These are phyloP conservation scores for Austrofundulus limnaeus DNA, from an alignment of 2,113 vertebrate species.

Conservation along the genomic window DNA sequence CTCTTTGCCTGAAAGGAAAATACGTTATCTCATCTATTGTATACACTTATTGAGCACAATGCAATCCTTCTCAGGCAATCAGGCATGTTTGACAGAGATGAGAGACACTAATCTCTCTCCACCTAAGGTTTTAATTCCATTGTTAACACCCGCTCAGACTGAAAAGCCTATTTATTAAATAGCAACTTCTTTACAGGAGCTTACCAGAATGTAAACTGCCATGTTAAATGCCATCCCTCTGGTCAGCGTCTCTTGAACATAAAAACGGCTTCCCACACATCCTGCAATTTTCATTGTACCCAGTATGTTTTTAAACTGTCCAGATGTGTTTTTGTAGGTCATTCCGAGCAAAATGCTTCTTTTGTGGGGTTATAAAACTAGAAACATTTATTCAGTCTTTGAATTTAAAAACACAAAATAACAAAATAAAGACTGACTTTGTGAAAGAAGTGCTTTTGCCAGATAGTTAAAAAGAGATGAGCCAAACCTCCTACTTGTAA, in stretches of 20 bases:
- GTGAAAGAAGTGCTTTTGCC: constrained; percentile 26
- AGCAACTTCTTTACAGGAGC: constrained; percentile 30
- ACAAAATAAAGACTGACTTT: constrained; percentile 25
- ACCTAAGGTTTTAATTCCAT: constrained; percentile 61
- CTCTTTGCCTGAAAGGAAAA: constrained; percentile 14
- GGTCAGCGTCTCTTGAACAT: constrained; percentile 19
- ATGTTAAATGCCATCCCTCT: constrained; percentile 6
- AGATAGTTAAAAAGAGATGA: constrained; percentile 51
- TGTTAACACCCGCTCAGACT: constrained; percentile 57
- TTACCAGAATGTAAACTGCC: constrained; percentile 34
- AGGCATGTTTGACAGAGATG: constrained; percentile 32
- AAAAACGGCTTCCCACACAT: background rate
- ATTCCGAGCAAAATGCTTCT: background rate
- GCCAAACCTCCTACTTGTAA: constrained; percentile 54
- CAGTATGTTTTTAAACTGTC: background rate
- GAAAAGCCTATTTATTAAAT: constrained; percentile 46
- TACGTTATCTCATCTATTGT: constrained; percentile 29
- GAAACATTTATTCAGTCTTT: constrained; percentile 15
- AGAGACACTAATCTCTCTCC: constrained; percentile 54
- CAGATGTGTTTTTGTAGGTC: background rate
- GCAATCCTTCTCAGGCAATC: constrained; percentile 23
- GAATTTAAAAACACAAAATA: background rate
- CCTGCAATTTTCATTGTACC: background rate
- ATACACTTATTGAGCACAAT: background rate
- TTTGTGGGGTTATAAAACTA: constrained; percentile 8